These are phyloP conservation scores for Pangasius krempfi DNA, from an alignment of 2,797 vertebrate species.

Conservation along the genomic window DNA sequence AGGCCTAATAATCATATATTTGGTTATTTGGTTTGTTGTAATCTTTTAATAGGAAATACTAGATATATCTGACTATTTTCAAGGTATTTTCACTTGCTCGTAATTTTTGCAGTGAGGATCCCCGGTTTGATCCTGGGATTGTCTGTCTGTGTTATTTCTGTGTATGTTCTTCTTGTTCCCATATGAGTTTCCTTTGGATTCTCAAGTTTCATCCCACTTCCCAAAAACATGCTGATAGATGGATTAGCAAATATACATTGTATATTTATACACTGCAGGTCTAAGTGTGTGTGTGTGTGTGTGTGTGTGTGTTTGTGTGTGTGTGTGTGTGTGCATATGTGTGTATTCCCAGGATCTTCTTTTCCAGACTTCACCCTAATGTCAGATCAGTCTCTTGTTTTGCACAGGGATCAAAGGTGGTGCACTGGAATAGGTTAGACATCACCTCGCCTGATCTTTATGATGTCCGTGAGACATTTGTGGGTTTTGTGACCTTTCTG, in stretches of 20 bases:
- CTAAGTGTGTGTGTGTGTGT: background rate
- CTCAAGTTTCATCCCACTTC: background rate
- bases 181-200: background rate
- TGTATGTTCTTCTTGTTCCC: background rate
- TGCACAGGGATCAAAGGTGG: conserved; percentile 8
- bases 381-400: conserved; percentile 10
- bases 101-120: background rate
- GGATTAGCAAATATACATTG: background rate
- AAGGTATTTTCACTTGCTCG: background rate
- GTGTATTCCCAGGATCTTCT: background rate
- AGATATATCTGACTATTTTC: background rate
- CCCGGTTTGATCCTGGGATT: too few species aligned
- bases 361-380: background rate
- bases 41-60: background rate
- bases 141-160: background rate
- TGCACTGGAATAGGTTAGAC: background rate
- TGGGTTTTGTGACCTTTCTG: conserved; percentile 4
- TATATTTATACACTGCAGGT: background rate
- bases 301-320: background rate
- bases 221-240: background rate
- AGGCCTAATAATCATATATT: background rate
- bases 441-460: background rate
- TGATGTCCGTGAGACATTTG: conserved; percentile 17
- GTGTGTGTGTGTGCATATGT: background rate
- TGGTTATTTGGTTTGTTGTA: background rate